Evolutionary conservation across 1,140 invertebrate species (phyloP), one percentile per base, ranked within the genome.

Genomic region (Drosophila virilis): DNA sequence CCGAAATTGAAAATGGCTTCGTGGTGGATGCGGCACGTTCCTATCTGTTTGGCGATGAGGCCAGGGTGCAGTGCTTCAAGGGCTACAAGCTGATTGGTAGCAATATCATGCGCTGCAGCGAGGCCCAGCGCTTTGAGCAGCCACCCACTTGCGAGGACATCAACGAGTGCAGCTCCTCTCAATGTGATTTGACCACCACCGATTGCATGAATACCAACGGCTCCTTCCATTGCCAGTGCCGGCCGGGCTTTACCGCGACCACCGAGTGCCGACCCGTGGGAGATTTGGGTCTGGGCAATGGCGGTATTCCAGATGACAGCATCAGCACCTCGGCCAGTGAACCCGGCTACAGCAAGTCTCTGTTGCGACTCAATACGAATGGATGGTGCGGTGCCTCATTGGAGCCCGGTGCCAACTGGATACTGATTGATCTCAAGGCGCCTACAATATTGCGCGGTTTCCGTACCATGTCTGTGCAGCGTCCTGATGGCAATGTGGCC

Each of bases 141-240:
- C 94, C 96, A 6, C 97, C 98, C 5, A 95, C 94, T 61, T 98
- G 97, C 85, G 96, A 97, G 94, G 98, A 99, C 92, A 96, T 98
- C 40, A 98, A 99, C 81, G 98, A 99, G 93, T 99, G 98, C 93
- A 94, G 94, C 1, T 96, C 95, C 45, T 96, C 96, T 77, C 97
- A 97, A 91, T 98, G 97, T 93, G 98, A 98, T 92, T 93, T 96
- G 15, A 96, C 96, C 4, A 98, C 97, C 4, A 98, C 98, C 1
- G 96, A 97, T 92, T 99, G 98, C 92, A 95, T 96, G 54, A 99
- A 99, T 89, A 96, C 96, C 17, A 95, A 96, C 40, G 98, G 98
- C 52, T 97, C 97, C 22, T 99, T 98, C 93, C 96, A 96, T 64
- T 99, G 98, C 89, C 97, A 97, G 80, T 99, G 98, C 82, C 94